Base-by-base conservation (phyloP, 2,113 vertebrate species). In the Egretta garzetta region DNA sequence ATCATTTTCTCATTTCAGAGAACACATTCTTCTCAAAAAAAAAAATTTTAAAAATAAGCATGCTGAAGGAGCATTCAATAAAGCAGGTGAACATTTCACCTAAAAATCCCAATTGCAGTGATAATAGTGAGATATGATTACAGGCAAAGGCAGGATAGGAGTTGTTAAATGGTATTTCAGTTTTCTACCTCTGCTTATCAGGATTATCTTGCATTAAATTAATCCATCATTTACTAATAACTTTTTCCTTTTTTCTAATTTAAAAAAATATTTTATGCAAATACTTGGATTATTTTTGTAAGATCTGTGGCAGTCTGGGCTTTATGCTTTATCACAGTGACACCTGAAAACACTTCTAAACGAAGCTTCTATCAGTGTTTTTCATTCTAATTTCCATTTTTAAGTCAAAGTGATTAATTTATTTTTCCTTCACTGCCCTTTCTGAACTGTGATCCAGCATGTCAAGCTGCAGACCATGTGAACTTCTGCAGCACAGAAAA, bases 121-220 rank as follows among this genome's bases (percentile, higher is more conserved):
- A 14, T 28, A 84, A 71, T 33, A 73, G 28, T 74, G 56, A 89
- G 39, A 26, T 67, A 68, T 19, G 22, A 58, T 88, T 58, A 62
- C 45, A 60, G 66, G 45, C 37, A 67, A 89, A 60, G 56, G 16
- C 39, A 73, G 45, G 19, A 56, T 76, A 80, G 12, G 39, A 74
- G 14, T 14, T 1, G 12, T 80, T 83, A 83, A 68, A 55, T 86
- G 37, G 12, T 50, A 74, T 88, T 94, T 89, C 77, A 63, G 37
- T 76, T 93, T 75, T 81, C 76, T 92, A 66, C 22, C 39, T 94
- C 52, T 92, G 39, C n/a, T 62, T 86, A 56, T 75, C 58, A 83
- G 43, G 35, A 90, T 66, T 93, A 88, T 84, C 45, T 93, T 93
- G 43, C 52, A 84, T 84, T 47, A 93, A 94, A 95, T 89, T 60